These are phyloP conservation scores for Peromyscus melanophrys DNA, from an alignment of 2,797 vertebrate species.

Conservation along the genomic window DNA sequence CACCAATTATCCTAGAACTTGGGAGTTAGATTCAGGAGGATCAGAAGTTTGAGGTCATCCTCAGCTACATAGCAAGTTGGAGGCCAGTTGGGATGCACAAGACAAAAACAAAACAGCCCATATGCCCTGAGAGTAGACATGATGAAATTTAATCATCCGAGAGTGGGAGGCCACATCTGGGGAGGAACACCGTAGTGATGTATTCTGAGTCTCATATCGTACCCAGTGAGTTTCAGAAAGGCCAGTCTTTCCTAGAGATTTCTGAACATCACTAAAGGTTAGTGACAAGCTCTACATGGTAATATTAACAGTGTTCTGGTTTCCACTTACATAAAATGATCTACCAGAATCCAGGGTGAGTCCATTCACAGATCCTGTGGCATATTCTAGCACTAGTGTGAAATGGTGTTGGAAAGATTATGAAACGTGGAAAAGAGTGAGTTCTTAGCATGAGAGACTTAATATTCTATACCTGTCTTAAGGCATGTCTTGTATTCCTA, in stretches of 20 bases:
- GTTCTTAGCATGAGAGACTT: conserved; percentile 55
- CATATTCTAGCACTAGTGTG: not conserved
- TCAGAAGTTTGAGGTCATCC: not conserved
- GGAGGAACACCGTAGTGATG: not conserved
- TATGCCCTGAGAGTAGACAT: not conserved
- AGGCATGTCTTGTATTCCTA: conserved; percentile 34
- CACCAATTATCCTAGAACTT: not conserved
- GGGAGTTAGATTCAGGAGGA: not conserved
- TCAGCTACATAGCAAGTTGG: not conserved
- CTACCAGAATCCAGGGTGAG: not conserved
- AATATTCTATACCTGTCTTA: conserved; percentile 55
- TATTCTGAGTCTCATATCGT: not conserved
- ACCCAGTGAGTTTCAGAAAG: not conserved
- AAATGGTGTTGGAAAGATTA: not conserved
- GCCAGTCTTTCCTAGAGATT: not conserved
- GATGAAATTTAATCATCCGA: not conserved
- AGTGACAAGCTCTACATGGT: not conserved
- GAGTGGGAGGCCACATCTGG: not conserved
- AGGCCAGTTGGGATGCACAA: not conserved
- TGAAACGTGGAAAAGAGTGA: conserved; percentile 55
- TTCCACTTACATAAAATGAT: not conserved
- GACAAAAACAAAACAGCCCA: not conserved
- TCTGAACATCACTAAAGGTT: not conserved
- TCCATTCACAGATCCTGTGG: not conserved
- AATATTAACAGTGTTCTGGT: not conserved